These are phyloP conservation scores for Amblyteles armatorius DNA, from an alignment of 2,888 invertebrate genomes.

Conservation along the genomic window DNA sequence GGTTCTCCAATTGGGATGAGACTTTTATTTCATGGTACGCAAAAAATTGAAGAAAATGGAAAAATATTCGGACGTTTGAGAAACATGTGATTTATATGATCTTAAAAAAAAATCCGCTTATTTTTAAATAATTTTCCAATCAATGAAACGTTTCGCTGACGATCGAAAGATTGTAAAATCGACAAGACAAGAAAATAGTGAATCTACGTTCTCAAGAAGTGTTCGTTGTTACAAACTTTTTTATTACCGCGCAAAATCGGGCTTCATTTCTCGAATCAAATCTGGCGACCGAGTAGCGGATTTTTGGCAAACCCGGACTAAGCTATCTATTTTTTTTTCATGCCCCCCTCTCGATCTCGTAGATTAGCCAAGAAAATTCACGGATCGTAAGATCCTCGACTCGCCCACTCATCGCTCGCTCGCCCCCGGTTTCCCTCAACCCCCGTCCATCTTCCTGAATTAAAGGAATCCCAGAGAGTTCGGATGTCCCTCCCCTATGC, in stretches of 20 bases:
- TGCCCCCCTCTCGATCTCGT: slow-evolving; percentile 32
- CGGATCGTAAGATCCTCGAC: slow-evolving; percentile 49
- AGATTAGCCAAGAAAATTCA: slow-evolving; percentile 56
- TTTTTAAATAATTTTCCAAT: neutral
- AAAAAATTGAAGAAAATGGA: neutral
- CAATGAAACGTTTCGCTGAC: neutral
- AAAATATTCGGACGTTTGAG: neutral
- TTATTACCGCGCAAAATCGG: neutral
- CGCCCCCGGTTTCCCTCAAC: slow-evolving; percentile 16
- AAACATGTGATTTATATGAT: neutral
- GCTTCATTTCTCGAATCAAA: neutral
- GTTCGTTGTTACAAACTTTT: neutral
- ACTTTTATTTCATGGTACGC: neutral
- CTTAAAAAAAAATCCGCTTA: neutral
- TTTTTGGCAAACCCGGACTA: neutral
- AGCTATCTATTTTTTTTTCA: neutral
- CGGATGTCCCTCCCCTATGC: slow-evolving; percentile 32
- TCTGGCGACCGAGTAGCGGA: too few relatives aligned
- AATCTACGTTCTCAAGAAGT: neutral
- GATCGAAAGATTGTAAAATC: neutral
- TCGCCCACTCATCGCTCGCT: slow-evolving; percentile 55
- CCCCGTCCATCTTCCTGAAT: slow-evolving; percentile 37
- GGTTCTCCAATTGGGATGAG: neutral
- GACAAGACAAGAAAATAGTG: neutral
- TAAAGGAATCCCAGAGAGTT: slow-evolving; percentile 59